phyloP scores from a whole-genome alignment of 2,888 invertebrate species.

The Seladonia tumulorum region DNA sequence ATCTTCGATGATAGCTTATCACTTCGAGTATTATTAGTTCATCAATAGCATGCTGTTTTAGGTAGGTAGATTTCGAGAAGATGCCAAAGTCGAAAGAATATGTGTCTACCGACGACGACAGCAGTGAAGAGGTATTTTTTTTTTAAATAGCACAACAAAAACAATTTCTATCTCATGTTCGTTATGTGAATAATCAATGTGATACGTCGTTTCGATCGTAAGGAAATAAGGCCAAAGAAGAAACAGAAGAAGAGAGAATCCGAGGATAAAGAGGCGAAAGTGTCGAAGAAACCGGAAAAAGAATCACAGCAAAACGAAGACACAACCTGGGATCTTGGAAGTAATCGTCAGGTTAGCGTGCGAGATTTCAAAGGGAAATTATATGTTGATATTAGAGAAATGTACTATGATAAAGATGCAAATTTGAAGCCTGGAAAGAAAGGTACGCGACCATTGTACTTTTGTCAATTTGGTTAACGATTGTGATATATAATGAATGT shows the following conservation, averaged over 20 bases:
- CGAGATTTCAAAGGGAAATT: conserved; percentile 94
- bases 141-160: neutral
- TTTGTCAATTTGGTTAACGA: neutral
- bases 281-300: conserved; percentile 60
- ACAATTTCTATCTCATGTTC: neutral
- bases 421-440: conserved; percentile 94
- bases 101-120: conserved; percentile 72
- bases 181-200: neutral
- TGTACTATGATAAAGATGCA: conserved; percentile 90
- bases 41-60: neutral
- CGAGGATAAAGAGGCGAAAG: conserved; percentile 61
- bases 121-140: conserved; percentile 72
- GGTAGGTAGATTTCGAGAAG: conserved; percentile 12
- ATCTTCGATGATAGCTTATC: too few species aligned
- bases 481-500: neutral
- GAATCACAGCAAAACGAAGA: conserved; percentile 85
- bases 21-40: too few species aligned
- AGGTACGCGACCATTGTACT: conserved; percentile 85
- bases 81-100: conserved; percentile 82
- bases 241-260: conserved; percentile 64
- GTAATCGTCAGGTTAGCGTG: conserved; percentile 91
- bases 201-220: neutral
- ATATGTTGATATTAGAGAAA: conserved; percentile 94
- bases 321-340: conserved; percentile 90
- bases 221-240: conserved; percentile 72